These are phyloP conservation scores for Platygyra sinensis DNA, from an alignment of 64 coral and sea anemone species.

Conservation along the genomic window DNA sequence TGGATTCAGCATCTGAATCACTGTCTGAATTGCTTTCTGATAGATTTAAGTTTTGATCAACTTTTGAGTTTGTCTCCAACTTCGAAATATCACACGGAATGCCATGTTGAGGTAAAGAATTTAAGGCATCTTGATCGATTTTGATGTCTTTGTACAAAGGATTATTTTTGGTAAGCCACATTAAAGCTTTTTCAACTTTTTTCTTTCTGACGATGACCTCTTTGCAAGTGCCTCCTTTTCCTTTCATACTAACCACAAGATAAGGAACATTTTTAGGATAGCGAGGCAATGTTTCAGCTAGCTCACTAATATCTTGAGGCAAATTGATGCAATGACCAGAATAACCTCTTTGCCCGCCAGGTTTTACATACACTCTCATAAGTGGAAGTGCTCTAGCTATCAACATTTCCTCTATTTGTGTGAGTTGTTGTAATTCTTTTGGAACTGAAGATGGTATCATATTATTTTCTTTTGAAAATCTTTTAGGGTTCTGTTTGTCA, in stretches of 20 bases:
- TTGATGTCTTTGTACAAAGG: no score
- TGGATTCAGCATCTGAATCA: no score
- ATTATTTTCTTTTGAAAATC: slow-evolving; percentile 62
- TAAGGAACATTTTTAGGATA: slow-evolving; percentile 64
- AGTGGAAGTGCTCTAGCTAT: slow-evolving; percentile 53
- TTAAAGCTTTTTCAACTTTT: slow-evolving; percentile 45
- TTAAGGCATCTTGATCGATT: slow-evolving; percentile 42
- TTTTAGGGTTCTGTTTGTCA: slow-evolving; percentile 24
- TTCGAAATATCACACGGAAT: no score
- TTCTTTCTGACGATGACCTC: slow-evolving; percentile 55
- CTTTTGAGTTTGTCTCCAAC: no score
- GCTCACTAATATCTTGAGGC: slow-evolving; percentile 52
- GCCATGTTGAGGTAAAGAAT: slow-evolving; percentile 48
- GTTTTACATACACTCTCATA: slow-evolving; percentile 57
- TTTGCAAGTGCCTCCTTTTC: slow-evolving; percentile 42
- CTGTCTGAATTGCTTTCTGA: no score
- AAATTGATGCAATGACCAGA: no score
- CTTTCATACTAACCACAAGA: slow-evolving; percentile 38
- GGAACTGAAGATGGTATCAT: slow-evolving; percentile 48
- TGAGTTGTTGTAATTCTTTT: slow-evolving; percentile 37
- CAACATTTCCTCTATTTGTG: slow-evolving; percentile 73
- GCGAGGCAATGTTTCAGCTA: slow-evolving; percentile 43
- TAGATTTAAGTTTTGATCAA: no score
- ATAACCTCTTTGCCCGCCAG: slow-evolving; percentile 63
- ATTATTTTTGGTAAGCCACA: slow-evolving; percentile 49